These are phyloP conservation scores for Crambe crambe DNA, from an alignment of 37 sponge, comb jelly and placozoan species.

Conservation along the genomic window DNA sequence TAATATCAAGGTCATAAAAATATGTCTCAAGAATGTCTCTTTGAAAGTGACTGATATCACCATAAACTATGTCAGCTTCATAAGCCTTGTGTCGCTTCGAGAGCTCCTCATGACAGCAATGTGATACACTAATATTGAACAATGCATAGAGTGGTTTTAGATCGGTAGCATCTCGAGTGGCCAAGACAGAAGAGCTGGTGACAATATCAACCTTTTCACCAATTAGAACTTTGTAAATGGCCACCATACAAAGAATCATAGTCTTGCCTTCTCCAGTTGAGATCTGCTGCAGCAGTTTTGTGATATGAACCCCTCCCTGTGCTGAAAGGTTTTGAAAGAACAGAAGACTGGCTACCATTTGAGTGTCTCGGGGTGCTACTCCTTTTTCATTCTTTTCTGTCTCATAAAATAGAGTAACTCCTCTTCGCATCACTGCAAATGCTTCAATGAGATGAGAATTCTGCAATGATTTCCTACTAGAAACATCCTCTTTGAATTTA, in stretches of 20 bases:
- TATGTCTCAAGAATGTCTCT: not conserved
- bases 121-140: not conserved
- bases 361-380: too few relatives aligned
- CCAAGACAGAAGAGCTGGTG: not conserved
- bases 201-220: slow-evolving; percentile 8
- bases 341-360: too few relatives aligned
- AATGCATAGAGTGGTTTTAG: not conserved
- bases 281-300: slow-evolving; percentile 6
- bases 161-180: not conserved
- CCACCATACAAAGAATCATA: slow-evolving; percentile 2
- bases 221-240: slow-evolving; percentile 1
- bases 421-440: too few relatives aligned
- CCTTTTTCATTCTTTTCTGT: too few relatives aligned
- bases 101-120: not conserved
- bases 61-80: slow-evolving; percentile 1
- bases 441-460: too few relatives aligned
- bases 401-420: too few relatives aligned
- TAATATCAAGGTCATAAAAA: not conserved
- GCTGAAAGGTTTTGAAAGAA: too few relatives aligned
- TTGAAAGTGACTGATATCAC: slow-evolving; percentile 11
- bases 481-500: too few relatives aligned
- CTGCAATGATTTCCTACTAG: too few relatives aligned
- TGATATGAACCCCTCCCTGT: too few relatives aligned
- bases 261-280: slow-evolving; percentile 18
- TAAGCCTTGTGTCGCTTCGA: not conserved